These are phyloP conservation scores for Tokudaia muenninki DNA, from an alignment of 2,797 vertebrate species.

Conservation along the genomic window DNA sequence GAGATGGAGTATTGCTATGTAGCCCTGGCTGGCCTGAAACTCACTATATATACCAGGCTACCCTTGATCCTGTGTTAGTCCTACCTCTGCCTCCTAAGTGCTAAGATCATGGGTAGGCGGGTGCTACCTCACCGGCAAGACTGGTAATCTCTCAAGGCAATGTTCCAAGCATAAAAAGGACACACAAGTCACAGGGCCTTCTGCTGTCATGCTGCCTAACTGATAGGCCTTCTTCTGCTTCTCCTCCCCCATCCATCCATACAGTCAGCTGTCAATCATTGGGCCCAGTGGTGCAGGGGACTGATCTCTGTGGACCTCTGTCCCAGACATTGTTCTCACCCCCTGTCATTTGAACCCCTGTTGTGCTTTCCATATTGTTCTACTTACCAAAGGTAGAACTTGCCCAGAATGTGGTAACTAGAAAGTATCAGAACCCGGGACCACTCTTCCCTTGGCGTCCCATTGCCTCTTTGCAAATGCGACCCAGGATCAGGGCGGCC, in stretches of 20 bases:
- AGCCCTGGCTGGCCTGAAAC: background rate
- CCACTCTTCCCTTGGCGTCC: background rate
- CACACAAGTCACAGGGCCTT: background rate
- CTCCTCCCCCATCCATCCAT: background rate
- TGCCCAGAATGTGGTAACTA: background rate
- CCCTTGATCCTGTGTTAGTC: background rate
- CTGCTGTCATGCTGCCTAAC: background rate
- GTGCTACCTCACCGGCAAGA: background rate
- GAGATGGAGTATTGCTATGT: background rate
- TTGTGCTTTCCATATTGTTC: background rate
- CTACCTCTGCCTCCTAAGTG: background rate
- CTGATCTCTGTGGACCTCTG: background rate
- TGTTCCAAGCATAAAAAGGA: background rate
- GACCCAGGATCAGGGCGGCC: too few species aligned
- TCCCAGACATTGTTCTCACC: background rate
- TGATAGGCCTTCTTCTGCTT: background rate
- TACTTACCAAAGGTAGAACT: background rate
- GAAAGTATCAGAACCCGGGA: background rate
- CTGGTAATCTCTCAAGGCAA: slow-evolving; percentile 38
- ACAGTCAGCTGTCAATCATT: background rate
- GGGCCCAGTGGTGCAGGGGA: background rate
- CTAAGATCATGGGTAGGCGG: background rate
- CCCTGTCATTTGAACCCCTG: background rate
- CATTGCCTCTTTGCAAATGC: background rate
- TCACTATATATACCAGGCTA: background rate